Evolutionary conservation across 2,113 vertebrate species (phyloP).

Genomic region (Cavia porcellus): DNA sequence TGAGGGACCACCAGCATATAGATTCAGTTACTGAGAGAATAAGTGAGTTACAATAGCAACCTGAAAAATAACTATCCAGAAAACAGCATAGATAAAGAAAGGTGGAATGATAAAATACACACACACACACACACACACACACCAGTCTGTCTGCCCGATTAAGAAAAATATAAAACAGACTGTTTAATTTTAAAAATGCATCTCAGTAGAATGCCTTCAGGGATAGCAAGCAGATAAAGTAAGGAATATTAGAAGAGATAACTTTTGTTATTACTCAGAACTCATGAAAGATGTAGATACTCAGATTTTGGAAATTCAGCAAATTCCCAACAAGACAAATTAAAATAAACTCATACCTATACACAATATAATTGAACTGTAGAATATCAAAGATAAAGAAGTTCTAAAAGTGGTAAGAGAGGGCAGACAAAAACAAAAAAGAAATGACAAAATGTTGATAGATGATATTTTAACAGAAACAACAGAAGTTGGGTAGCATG

Average conservation of each 20-base stretch:
- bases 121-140: background rate
- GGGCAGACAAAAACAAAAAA: background rate
- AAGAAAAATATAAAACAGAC: background rate
- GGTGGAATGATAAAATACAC: background rate
- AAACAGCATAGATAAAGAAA: background rate
- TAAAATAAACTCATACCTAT: background rate
- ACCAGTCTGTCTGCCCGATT: background rate
- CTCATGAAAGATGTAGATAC: background rate
- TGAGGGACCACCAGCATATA: background rate
- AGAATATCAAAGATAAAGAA: background rate
- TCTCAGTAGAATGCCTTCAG: background rate
- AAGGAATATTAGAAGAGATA: background rate
- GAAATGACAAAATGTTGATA: background rate
- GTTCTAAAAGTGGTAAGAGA: background rate
- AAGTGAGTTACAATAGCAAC: background rate
- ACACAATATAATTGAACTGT: background rate
- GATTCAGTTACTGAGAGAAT: background rate
- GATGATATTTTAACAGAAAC: background rate
- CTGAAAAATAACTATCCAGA: constrained; percentile 1
- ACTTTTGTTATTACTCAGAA: background rate
- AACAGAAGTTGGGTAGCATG: background rate
- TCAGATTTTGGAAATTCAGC: background rate
- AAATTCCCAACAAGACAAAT: constrained; percentile 7
- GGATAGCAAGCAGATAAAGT: background rate
- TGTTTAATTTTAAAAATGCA: background rate